Percentiles rank a stretch among this genome's conserved stretches.
Evolutionary conservation across 2,888 invertebrate genomes (phyloP).

Genomic region (Amblyjoppa proteus): DNA sequence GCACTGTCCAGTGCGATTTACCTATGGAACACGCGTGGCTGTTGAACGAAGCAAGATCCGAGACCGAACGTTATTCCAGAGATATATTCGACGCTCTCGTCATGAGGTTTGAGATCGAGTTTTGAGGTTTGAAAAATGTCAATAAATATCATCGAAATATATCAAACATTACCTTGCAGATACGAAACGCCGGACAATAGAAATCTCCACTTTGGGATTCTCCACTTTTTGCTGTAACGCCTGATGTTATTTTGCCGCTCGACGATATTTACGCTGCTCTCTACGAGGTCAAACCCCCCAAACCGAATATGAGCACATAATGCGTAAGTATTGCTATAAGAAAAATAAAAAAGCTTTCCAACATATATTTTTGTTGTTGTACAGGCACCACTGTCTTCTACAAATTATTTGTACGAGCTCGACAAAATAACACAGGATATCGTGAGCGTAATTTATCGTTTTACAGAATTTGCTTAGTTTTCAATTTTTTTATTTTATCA

Average conservation of each 20-base stretch:
- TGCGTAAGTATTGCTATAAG: conserved; percentile 88
- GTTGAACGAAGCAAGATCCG: conserved; percentile 88
- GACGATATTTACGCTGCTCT: conserved; percentile 90
- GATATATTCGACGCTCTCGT: conserved; percentile 94
- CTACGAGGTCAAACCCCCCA: conserved; percentile 93
- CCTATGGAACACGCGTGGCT: conserved; percentile 91
- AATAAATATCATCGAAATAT: background rate
- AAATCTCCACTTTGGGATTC: conserved; percentile 95
- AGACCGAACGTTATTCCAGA: conserved; percentile 87
- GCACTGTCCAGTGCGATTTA: conserved; percentile 93
- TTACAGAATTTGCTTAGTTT: conserved; percentile 4
- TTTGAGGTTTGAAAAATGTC: background rate
- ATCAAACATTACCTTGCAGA: conserved; percentile 80
- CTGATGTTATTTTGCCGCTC: conserved; percentile 89
- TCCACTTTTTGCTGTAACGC: conserved; percentile 93
- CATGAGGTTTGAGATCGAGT: conserved; percentile 84
- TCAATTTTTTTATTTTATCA: background rate
- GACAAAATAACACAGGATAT: conserved; percentile 95
- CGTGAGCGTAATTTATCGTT: conserved; percentile 85
- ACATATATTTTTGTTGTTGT: background rate
- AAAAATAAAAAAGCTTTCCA: conserved; percentile 21
- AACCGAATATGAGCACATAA: conserved; percentile 97
- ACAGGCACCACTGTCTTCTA: conserved; percentile 93
- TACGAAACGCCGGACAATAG: conserved; percentile 96
- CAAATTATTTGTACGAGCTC: conserved; percentile 96